phyloP scores from a whole-genome alignment of 1,140 invertebrate species.

The Heliconius congener region DNA sequence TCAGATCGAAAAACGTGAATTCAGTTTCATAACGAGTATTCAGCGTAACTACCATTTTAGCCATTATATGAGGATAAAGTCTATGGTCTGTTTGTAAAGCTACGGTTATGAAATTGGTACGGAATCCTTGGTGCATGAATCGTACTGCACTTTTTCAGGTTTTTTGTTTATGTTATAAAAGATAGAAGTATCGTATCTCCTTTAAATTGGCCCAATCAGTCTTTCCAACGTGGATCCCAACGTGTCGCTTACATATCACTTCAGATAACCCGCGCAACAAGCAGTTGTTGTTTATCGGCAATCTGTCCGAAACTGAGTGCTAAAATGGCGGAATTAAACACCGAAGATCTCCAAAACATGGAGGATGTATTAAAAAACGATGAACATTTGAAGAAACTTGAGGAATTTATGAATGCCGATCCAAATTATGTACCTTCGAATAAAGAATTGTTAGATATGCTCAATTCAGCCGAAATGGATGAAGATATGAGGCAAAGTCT shows the following conservation, averaged over 20 bases:
- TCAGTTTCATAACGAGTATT: too few relatives aligned
- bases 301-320: background rate
- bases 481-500: slow-evolving; percentile 82
- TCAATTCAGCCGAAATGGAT: slow-evolving; percentile 80
- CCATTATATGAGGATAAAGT: too few relatives aligned
- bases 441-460: slow-evolving; percentile 81
- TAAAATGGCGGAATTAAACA: slow-evolving; percentile 61
- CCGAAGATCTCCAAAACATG: slow-evolving; percentile 59
- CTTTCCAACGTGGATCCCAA: slow-evolving; percentile 35
- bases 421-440: slow-evolving; percentile 71
- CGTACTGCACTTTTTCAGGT: background rate
- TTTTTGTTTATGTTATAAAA: background rate
- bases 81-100: too few relatives aligned
- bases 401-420: slow-evolving; percentile 60
- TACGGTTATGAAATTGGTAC: too few relatives aligned
- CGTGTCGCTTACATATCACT: slow-evolving; percentile 24
- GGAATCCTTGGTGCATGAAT: too few relatives aligned
- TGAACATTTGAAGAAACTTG: slow-evolving; percentile 38
- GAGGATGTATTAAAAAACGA: slow-evolving; percentile 49
- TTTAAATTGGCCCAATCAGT: slow-evolving; percentile 20
- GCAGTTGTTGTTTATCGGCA: background rate
- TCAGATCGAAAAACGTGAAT: too few relatives aligned
- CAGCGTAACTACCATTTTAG: too few relatives aligned
- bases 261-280: slow-evolving; percentile 22
- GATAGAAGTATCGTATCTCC: background rate